These are phyloP conservation scores for Mantis religiosa DNA, from an alignment of 2,888 invertebrate species.

Conservation along the genomic window DNA sequence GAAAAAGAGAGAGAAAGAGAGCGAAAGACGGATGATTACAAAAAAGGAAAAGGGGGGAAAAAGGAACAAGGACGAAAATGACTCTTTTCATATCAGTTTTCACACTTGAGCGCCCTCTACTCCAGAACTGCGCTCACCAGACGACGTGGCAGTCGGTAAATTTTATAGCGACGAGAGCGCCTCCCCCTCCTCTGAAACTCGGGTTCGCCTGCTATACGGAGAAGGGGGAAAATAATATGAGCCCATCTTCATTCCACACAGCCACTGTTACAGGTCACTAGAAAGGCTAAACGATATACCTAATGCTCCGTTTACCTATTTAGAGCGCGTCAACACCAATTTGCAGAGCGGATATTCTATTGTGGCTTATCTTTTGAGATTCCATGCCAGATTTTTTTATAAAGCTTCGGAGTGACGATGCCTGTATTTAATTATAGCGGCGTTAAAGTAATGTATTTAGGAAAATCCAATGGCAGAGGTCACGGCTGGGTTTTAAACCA, in stretches of 20 bases:
- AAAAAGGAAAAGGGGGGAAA: background rate
- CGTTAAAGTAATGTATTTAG: too few species aligned
- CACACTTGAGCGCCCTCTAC: conserved; percentile 19
- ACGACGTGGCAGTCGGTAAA: background rate
- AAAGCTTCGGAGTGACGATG: too few species aligned
- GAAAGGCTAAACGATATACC: background rate
- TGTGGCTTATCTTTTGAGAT: background rate
- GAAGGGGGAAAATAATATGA: background rate
- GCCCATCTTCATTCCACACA: background rate
- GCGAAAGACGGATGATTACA: background rate
- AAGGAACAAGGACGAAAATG: conserved; percentile 11
- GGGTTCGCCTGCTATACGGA: background rate
- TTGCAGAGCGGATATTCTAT: background rate
- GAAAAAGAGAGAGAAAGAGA: background rate
- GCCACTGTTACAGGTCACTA: background rate
- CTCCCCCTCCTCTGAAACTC: background rate
- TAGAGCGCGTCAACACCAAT: background rate
- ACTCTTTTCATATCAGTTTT: conserved; percentile 29
- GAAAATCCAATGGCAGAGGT: too few species aligned
- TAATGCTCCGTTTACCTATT: background rate
- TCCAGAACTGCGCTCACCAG: background rate
- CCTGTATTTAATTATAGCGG: too few species aligned
- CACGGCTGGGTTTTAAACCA: too few species aligned
- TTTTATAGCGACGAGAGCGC: background rate
- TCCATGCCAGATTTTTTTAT: too few species aligned